A percentile compares a stretch with the other conserved stretches of the same genome.
phyloP scores from a whole-genome alignment of 2,888 invertebrate species.

The Eurytoma adleriae region DNA sequence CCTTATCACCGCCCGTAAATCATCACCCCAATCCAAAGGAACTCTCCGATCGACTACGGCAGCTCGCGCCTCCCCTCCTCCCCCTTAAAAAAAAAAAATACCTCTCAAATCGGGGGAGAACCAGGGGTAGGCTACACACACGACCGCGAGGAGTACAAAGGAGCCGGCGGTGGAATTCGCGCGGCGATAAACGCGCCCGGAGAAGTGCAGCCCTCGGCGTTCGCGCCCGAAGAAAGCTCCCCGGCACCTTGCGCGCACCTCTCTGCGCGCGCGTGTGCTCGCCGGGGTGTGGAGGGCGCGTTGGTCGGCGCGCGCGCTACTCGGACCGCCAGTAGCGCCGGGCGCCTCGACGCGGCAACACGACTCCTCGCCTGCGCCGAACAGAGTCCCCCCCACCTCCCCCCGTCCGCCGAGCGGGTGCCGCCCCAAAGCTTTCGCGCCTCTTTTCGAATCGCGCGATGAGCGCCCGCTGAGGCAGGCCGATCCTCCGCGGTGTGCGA shows the following conservation, averaged over 20 bases:
- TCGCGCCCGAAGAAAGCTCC: background rate
- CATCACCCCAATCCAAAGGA: no score
- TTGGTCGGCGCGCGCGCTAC: constrained; percentile 55
- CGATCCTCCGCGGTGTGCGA: background rate
- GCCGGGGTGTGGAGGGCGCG: constrained; percentile 5
- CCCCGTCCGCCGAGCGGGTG: background rate
- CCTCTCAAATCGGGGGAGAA: background rate
- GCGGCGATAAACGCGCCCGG: background rate
- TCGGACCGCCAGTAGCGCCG: constrained; percentile 66
- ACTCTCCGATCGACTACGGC: no score
- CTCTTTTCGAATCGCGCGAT: background rate
- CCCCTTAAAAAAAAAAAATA: no score
- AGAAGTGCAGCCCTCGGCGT: background rate
- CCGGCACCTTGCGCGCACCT: background rate
- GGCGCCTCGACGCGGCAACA: constrained; percentile 68
- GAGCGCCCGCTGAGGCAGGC: background rate
- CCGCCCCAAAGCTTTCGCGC: constrained; percentile 11
- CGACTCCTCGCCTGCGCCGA: constrained; percentile 57
- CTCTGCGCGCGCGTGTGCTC: constrained; percentile 15
- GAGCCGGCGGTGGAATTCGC: background rate
- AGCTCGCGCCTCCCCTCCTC: no score
- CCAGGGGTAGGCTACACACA: background rate
- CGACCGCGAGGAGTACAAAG: no score
- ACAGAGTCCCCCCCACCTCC: constrained; percentile 19
- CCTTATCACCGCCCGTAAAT: no score